These are phyloP conservation scores for Smutsia gigantea DNA, from an alignment of 2,797 vertebrate genomes.

Conservation along the genomic window DNA sequence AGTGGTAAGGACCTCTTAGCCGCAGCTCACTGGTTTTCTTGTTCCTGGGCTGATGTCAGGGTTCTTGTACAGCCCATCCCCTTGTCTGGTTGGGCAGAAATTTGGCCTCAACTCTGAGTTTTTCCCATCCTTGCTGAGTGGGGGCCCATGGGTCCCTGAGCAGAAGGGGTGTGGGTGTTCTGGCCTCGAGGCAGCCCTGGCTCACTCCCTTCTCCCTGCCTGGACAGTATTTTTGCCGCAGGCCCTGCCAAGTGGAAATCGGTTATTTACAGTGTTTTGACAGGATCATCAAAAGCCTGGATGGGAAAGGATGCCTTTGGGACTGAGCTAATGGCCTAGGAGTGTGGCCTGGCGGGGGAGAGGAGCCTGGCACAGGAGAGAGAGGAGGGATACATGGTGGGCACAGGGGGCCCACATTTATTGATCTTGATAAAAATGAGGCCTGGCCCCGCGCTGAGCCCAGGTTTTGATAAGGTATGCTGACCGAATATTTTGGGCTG, in stretches of 20 bases:
- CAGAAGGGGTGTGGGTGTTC: background rate
- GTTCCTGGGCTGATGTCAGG: background rate
- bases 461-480: background rate
- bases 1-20: background rate
- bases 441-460: background rate
- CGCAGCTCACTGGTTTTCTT: background rate
- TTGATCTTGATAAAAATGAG: background rate
- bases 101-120: background rate
- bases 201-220: background rate
- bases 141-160: background rate
- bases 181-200: background rate
- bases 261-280: constrained; percentile 83
- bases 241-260: constrained; percentile 65
- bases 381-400: background rate
- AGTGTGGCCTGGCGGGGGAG: constrained; percentile 46
- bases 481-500: background rate
- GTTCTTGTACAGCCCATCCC: background rate
- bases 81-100: background rate
- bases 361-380: background rate
- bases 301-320: constrained; percentile 78
- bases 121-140: background rate
- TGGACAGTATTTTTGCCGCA: background rate
- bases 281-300: constrained; percentile 58
- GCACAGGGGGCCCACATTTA: background rate
- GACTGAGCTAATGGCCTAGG: constrained; percentile 77